These are phyloP conservation scores for Dyspetes luteomarginatus DNA, from an alignment of 2,888 invertebrate species.

Conservation along the genomic window DNA sequence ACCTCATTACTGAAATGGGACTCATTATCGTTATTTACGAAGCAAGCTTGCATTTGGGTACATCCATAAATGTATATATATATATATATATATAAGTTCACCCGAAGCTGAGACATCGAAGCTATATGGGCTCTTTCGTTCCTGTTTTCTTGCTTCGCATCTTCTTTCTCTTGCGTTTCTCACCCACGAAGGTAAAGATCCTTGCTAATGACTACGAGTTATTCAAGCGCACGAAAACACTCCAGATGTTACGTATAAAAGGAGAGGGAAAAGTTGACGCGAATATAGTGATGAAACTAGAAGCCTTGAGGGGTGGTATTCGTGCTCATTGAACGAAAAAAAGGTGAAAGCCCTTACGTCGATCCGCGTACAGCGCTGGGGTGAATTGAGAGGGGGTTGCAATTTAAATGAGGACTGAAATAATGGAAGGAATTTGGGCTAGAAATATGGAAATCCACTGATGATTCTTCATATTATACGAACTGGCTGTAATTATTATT, in stretches of 20 bases:
- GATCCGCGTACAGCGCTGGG: slow-evolving; percentile 21
- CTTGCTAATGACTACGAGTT: slow-evolving; percentile 78
- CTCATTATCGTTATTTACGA: slow-evolving; percentile 79
- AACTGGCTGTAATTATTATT: too few relatives aligned
- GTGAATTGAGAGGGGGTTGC: slow-evolving; percentile 19
- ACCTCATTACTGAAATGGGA: slow-evolving; percentile 82
- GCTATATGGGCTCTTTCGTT: slow-evolving; percentile 34
- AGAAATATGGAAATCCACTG: background rate
- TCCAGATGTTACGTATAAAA: slow-evolving; percentile 45
- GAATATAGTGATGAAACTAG: slow-evolving; percentile 22
- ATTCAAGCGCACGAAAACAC: slow-evolving; percentile 78
- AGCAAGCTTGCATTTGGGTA: slow-evolving; percentile 75
- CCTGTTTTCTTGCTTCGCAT: slow-evolving; percentile 21
- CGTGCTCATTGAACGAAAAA: slow-evolving; percentile 59
- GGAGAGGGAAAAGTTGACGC: slow-evolving; percentile 40
- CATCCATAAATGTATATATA: slow-evolving; percentile 3
- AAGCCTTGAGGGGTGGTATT: slow-evolving; percentile 20
- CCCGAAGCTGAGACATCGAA: slow-evolving; percentile 47
- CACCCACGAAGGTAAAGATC: slow-evolving; percentile 60
- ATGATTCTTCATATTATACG: too few relatives aligned
- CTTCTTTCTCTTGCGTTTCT: slow-evolving; percentile 31
- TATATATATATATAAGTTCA: slow-evolving; percentile 51
- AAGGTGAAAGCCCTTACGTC: slow-evolving; percentile 36
- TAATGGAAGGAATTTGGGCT: background rate
- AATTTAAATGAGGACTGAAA: slow-evolving; percentile 44